phyloP scores from a whole-genome alignment of 2,113 vertebrate species.

The Tauraco erythrolophus region DNA sequence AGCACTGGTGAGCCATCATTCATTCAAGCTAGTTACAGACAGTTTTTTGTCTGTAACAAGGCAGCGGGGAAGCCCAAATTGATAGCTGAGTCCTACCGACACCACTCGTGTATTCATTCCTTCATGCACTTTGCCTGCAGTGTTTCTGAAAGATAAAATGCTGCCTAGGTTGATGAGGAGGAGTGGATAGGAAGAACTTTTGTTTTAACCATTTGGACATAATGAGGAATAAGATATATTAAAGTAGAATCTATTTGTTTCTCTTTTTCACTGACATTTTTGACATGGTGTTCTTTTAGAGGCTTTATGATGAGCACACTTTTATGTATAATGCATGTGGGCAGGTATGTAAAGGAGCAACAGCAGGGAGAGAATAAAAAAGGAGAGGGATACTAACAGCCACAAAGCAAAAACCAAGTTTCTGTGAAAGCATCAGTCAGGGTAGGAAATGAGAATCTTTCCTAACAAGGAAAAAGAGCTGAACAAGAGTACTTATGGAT shows the following conservation, averaged over 20 bases:
- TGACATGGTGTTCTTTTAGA: not conserved
- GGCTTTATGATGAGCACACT: not conserved
- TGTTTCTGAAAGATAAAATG: conserved; percentile 41
- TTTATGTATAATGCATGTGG: not conserved
- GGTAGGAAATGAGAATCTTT: not conserved
- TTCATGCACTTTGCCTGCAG: conserved; percentile 27
- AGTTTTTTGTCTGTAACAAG: conserved; percentile 23
- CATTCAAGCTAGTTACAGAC: not conserved
- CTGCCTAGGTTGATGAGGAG: not conserved
- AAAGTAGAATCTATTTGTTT: conserved; percentile 13
- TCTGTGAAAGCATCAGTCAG: not conserved
- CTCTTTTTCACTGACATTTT: not conserved
- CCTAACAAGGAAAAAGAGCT: not conserved
- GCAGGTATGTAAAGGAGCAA: not conserved
- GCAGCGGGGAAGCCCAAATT: conserved; percentile 46
- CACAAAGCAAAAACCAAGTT: not conserved
- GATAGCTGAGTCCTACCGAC: conserved; percentile 20
- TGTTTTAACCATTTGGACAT: not conserved
- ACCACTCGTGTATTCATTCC: not conserved
- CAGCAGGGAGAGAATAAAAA: not conserved
- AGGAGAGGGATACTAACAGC: not conserved
- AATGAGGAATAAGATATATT: not conserved
- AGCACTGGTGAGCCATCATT: not conserved
- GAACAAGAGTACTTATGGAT: not conserved
- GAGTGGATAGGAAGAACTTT: not conserved